Evolutionary conservation across 2,888 invertebrate genomes (phyloP).

Genomic region (Norana najaformis): DNA sequence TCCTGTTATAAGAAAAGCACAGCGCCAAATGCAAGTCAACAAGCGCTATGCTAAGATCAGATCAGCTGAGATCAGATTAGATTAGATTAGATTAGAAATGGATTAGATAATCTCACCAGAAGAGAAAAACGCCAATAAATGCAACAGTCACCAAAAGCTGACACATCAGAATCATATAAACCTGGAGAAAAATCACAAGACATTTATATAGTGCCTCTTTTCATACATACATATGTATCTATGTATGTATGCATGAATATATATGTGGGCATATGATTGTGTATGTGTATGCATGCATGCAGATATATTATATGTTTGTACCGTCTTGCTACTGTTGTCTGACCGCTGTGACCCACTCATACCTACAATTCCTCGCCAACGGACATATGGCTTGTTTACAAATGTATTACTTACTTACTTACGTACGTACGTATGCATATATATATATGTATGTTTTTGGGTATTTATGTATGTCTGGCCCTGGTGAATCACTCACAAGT

Average conservation of each 20-base stretch:
- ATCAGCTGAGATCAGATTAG: not conserved
- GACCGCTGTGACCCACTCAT: no score
- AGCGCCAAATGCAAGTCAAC: no score
- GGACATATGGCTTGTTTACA: no score
- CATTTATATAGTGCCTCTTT: not conserved
- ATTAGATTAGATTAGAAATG: not conserved
- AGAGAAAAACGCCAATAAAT: constrained; percentile 54
- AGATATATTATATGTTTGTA: not conserved
- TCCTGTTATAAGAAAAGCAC: no score
- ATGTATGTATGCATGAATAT: not conserved
- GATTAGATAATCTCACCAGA: constrained; percentile 53
- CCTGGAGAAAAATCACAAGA: constrained; percentile 47
- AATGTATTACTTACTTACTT: not conserved
- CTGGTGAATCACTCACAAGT: no score
- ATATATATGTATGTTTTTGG: not conserved
- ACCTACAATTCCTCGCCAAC: no score
- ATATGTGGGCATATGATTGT: no score
- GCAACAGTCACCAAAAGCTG: constrained; percentile 57
- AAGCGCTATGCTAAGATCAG: not conserved
- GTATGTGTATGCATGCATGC: no score
- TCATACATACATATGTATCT: not conserved
- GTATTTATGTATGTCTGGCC: not conserved
- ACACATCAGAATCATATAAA: constrained; percentile 58
- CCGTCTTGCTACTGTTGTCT: no score
- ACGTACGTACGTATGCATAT: no score